Base-by-base conservation (phyloP, 2,888 invertebrate genomes). In the Neoaliturus tenellus region DNA sequence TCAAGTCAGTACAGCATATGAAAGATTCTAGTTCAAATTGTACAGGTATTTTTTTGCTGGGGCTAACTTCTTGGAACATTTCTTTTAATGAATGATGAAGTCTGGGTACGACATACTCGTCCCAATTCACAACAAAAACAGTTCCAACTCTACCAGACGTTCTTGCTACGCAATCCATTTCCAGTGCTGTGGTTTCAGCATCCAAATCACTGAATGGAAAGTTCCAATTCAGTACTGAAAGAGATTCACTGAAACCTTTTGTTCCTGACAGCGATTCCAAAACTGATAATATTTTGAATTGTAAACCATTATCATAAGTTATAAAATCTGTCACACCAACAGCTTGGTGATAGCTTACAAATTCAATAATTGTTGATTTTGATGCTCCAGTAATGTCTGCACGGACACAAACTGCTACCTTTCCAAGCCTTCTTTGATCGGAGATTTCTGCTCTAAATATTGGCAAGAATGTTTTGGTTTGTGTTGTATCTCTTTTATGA, bases 241-340 rank as follows among this genome's bases (percentile, higher is more conserved):
- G 92, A 28, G 91, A 91, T 89, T 94, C 89, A 55, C 91, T 90
- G 85, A 91, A 89, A 78, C 89, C 89, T 84, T 90, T 88, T 71
- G 89, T 88, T 39, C 88, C 89, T 0, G 91, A 89, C 58, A 91
- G 87, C 85, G 90, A 90, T 85, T 89, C 90, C 10, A 93, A 85
- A 20, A 90, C 88, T 82, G 90, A 90, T 62, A 90, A 90, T 48
- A 92, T 89, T 82, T 89, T 88, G 87, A 91, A 90, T 0, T 92
- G 91, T 44, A 93, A 90, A 83, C 91, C 91, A 86, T 90, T 93
- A 86, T 94, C 93, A 88, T 95, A 95, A 85, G 94, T 92, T 69
- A 95, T 92, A 88, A 95, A 95, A 86, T 93, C 92, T 87, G 93
- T 92, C 1, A 95, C 91, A 0, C 95, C 95, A 89, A 95, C 91